phyloP scores from a whole-genome alignment of 2,888 invertebrate species.

The Catocala nupta region DNA sequence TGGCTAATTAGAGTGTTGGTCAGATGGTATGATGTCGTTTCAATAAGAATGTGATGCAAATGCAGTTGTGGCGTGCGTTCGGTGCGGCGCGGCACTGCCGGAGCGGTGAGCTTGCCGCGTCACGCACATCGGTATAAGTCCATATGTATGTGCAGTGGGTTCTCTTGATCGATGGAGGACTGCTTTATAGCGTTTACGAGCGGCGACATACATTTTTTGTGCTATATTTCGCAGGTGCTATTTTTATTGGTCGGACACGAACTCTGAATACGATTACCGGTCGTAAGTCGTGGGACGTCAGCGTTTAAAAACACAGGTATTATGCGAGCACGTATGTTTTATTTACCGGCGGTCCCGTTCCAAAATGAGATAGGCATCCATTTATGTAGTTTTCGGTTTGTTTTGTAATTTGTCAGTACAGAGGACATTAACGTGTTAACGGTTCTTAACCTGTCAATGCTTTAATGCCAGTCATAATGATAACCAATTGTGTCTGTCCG shows the following conservation, averaged over 20 bases:
- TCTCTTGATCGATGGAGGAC: constrained; percentile 50
- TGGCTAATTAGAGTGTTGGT: constrained; percentile 79
- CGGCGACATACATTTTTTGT: constrained; percentile 58
- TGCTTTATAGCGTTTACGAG: constrained; percentile 55
- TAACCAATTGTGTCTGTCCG: no score
- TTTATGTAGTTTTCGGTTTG: no score
- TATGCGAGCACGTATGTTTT: constrained; percentile 4
- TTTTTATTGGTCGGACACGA: constrained; percentile 39
- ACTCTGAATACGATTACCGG: constrained; percentile 25
- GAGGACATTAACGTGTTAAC: no score
- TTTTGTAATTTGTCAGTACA: no score
- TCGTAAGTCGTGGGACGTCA: neutral
- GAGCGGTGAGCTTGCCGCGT: constrained; percentile 4
- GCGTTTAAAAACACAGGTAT: neutral
- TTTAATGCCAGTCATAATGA: no score
- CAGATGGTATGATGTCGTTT: constrained; percentile 59
- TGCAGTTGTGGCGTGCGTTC: constrained; percentile 33
- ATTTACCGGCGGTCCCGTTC: no score
- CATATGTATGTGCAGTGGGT: constrained; percentile 56
- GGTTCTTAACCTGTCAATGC: no score
- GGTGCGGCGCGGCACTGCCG: neutral
- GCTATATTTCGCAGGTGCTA: constrained; percentile 57
- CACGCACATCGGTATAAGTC: constrained; percentile 43
- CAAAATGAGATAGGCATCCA: no score
- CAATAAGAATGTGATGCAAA: constrained; percentile 75